Evolutionary conservation across 2,113 vertebrate genomes (phyloP), one percentile per base, ranked within the genome.

Genomic region (Amblyopsis rosae): DNA sequence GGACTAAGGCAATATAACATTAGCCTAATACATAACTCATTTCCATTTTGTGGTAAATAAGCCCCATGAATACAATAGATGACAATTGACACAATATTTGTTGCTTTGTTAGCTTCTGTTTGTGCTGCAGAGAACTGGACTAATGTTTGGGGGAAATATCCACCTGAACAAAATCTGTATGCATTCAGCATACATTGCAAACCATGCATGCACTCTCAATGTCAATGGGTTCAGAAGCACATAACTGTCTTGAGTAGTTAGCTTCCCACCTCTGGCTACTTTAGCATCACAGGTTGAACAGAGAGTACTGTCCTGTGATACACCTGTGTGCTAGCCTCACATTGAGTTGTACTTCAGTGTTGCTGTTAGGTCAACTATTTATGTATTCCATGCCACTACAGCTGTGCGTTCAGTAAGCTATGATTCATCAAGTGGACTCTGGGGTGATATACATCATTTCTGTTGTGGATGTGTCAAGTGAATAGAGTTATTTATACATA

Each of bases 81-180:
- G 35, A 58, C 58, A 84, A 67, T 59, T 79, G 85, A 80, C 87
- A 83, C 35, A 73, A 87, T 82, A 87, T 86, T 86, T 87, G 82
- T 84, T 73, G 65, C 73, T 62, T 76, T 84, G 87, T 83, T 84
- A 81, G 70, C 63, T 81, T 81, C 2, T 75, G 75, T 86, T 89
- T 85, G 65, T 56, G 60, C 80, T 72, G 75, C 68, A 67, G 64
- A 74, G 63, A 7, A 0, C 60, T 48, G 32, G 16, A 61, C 54
- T 77, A 78, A 9, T 6, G 82, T 73, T 48, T 77, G 51, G 50
- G 77, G 71, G 71, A 84, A 83, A 86, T 81, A 81, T 63, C 72
- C 71, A 79, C 79, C 77, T 73, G 76, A 78, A 79, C 79, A 73
- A 78, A 86, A 81, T 86, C 71, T 65, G 12, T 76, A 88, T 89